A percentile compares a stretch with the other conserved stretches of the same genome.
Conservation (phyloP, 2,113 vertebrate genomes). For the Myotis brandtii region DNA sequence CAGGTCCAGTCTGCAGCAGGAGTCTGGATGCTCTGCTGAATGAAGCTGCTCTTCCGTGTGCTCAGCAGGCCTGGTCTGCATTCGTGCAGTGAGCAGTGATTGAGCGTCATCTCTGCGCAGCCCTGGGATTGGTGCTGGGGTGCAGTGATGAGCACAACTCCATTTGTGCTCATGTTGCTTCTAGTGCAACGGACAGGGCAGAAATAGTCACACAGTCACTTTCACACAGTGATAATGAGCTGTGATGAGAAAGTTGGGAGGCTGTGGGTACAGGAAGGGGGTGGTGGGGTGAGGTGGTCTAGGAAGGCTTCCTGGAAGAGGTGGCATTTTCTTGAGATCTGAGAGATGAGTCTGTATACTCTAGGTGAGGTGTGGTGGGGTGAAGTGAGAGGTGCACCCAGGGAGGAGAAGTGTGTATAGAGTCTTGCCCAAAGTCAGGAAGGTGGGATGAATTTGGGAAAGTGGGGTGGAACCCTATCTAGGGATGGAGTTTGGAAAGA, state of each 20-base stretch:
- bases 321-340: not conserved
- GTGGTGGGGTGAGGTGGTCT: not conserved
- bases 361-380: not conserved
- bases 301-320: not conserved
- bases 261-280: accelerated
- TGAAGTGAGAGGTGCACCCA: not conserved
- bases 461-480: not conserved
- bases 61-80: not conserved
- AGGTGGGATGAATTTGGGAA: not conserved
- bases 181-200: not conserved
- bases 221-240: not conserved
- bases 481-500: not conserved
- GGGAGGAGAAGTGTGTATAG: not conserved
- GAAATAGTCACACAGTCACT: not conserved
- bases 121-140: not conserved
- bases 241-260: not conserved
- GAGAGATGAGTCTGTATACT: not conserved
- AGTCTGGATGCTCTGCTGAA: not conserved
- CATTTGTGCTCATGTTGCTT: not conserved
- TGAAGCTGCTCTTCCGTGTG: not conserved
- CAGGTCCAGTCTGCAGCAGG: not conserved
- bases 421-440: not conserved
- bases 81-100: accelerated
- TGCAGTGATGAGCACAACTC: not conserved
- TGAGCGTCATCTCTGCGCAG: accelerated